Evolutionary conservation across 2,888 invertebrate species (phyloP), one percentile per base, ranked within the genome.

Genomic region (Spisula solida): DNA sequence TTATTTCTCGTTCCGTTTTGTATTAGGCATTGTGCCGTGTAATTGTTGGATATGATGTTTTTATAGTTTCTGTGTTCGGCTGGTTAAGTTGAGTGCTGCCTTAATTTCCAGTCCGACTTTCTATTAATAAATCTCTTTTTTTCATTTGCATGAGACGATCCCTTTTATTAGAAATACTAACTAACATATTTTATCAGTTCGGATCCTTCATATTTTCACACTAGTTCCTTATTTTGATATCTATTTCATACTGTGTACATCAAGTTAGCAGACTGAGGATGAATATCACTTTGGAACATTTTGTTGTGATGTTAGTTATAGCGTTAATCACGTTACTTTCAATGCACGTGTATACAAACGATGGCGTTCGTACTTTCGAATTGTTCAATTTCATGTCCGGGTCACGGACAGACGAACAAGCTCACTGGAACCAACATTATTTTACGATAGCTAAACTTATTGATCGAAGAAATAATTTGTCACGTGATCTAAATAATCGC

Each of bases 381-480:
- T 16, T 75, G 31, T 75, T 34, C 6, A 34, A 34, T 12, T 16
- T 34, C 31, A 34, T 75, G 16, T 31, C 75, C 34, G 75, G 75
- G 14, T 16, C 75, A 75, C 0, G 25, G 75, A 31, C 75, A 31
- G 34, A 34, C 75, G 14, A 16, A 31, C 34, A 34, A 1, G 16
- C 29, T 18, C 12, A 75, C 1, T 75, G 75, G 75, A 75, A 75
- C 18, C 34, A 75, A 18, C 1, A 75, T 75, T 75, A 75, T 75
- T 75, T 75, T 34, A 47, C 82, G 14, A 0, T 70, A n/a, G 31
- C 66, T 12, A 82, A 70, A 25, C 2, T 82, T 6, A 78, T 80
- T 29, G 34, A 82, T 34, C 87, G 83, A 83, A 55, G 87, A 80
- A 87, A 87, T 83, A 70, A 87, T 29, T 34, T 83, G 6, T 83